Evolutionary conservation across 2,113 vertebrate genomes (phyloP).

Genomic region (Eudyptes chrysolophus): DNA sequence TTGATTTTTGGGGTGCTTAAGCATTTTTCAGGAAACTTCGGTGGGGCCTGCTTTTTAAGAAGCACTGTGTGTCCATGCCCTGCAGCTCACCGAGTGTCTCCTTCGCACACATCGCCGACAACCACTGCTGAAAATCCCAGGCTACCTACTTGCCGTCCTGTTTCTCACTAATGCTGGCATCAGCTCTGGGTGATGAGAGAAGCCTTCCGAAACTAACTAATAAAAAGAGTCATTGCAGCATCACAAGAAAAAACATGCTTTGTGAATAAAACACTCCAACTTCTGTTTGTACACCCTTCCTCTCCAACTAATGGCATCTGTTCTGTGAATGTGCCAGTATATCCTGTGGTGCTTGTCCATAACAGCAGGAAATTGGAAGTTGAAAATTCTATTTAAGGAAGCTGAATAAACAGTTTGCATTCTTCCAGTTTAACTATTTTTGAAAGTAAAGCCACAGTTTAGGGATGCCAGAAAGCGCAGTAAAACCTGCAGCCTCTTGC

Average conservation of each 20-base stretch:
- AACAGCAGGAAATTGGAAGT: not conserved
- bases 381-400: not conserved
- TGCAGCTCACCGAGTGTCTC: not conserved
- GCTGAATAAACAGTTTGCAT: not conserved
- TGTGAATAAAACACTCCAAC: not conserved
- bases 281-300: not conserved
- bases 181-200: not conserved
- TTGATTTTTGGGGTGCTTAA: not conserved
- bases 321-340: not conserved
- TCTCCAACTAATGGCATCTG: not conserved
- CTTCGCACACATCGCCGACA: not conserved
- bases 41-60: not conserved
- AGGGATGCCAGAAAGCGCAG: not conserved
- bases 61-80: rapidly evolving
- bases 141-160: not conserved
- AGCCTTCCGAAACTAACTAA: not conserved
- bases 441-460: not conserved
- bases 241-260: not conserved
- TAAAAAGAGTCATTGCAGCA: not conserved
- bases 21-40: not conserved
- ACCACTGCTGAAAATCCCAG: not conserved
- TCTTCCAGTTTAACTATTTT: not conserved
- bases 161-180: not conserved
- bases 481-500: not conserved
- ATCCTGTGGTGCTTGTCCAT: not conserved